Base-by-base conservation (phyloP, 92 coral and sea anemone genomes). In the Heliopora coerulea region DNA sequence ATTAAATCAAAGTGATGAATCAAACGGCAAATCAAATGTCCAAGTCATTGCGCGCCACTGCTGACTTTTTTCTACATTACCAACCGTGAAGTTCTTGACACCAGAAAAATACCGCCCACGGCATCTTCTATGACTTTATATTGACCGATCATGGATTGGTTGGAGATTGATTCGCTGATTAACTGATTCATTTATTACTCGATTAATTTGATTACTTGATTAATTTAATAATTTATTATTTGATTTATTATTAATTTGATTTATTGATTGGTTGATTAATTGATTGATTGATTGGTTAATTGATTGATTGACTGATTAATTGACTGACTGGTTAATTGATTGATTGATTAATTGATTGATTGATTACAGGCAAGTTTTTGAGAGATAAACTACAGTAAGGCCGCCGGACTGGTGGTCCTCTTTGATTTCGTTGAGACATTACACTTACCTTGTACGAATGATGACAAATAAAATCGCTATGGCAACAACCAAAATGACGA, bases 401-500 rank as follows among this genome's bases (percentile, higher is more conserved):
- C n/a, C n/a, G n/a, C n/a, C n/a, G n/a, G 76, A 33, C 23, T 32
- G 62, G 24, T 52, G 10, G 8, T 60, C 14, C 44, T 42, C 23
- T 24, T 49, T 31, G 46, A 42, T 15, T 69, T 42, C 15, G 23
- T 3, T 30, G 30, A 3, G 56, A 9, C 69, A 58, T 23, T 86
- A 77, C 14, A 48, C 76, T 54, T 78, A 87, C 91, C 86, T 59
- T 54, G 64, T 73, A 11, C 66, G 75, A 56, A 33, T 72, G 56
- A 25, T 12, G 0, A 41, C 26, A 33, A 65, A 32, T 28, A 74
- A 56, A 54, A 29, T 33, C 3, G 67, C 80, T 27, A 58, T 73
- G 34, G 61, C 86, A 30, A 56, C 54, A 9, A 61, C 27, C 21
- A 72, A 4, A 18, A 56, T 37, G 25, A 72, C 30, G 13, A 81